Conservation (phyloP, 2,888 invertebrate genomes). For the Chrysolina oricalcia region DNA sequence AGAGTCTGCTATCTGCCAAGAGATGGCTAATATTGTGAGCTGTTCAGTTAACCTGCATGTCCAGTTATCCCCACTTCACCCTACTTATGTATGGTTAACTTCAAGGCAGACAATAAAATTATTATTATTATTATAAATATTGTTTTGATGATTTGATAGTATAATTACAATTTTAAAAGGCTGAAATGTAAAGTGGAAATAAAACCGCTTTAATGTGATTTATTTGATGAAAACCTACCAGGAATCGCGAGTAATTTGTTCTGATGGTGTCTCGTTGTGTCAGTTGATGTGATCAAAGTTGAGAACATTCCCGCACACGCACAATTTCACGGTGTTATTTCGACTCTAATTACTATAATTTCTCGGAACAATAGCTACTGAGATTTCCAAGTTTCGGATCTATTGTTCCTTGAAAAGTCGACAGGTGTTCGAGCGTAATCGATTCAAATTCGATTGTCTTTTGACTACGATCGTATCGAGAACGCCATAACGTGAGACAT, state of each 20-base stretch:
- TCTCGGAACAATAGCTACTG: conserved; percentile 35
- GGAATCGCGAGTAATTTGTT: background rate
- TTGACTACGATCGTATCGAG: background rate
- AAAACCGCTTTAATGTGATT: too few species aligned
- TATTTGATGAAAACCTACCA: background rate
- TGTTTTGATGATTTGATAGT: too few species aligned
- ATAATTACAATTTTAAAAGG: too few species aligned
- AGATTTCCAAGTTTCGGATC: conserved; percentile 24
- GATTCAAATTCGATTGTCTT: conserved; percentile 2
- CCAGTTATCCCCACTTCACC: too few species aligned
- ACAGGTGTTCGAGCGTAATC: conserved; percentile 24
- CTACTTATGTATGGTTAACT: too few species aligned
- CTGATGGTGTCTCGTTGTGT: background rate
- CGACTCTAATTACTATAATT: conserved; percentile 40
- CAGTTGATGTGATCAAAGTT: background rate
- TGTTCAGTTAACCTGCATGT: too few species aligned
- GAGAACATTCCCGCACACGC: conserved; percentile 1
- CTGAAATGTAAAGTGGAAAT: too few species aligned
- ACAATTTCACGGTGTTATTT: conserved; percentile 28
- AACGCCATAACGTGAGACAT: background rate
- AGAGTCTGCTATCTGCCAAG: too few species aligned
- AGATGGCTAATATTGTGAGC: too few species aligned
- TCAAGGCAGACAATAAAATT: too few species aligned
- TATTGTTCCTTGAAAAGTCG: background rate
- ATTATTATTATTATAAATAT: too few species aligned